Conservation (phyloP, 2,113 vertebrate species). For the Aviceda subcristata region DNA sequence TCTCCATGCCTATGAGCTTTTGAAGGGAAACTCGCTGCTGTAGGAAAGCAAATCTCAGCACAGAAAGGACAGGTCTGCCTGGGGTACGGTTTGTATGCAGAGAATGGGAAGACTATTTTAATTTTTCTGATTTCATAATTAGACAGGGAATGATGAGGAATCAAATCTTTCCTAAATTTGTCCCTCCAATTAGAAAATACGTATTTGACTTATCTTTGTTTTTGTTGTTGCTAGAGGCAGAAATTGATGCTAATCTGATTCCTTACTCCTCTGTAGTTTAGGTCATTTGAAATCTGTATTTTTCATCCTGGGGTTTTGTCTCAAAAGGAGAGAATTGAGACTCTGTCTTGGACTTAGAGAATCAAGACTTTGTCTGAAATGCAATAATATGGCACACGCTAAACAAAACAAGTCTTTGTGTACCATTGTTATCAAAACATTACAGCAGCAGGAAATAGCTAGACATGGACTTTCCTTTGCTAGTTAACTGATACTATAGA, state of each 20-base stretch:
- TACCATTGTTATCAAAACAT: slow-evolving; percentile 42
- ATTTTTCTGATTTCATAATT: not conserved
- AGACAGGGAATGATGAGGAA: not conserved
- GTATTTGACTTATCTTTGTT: not conserved
- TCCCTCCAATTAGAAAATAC: not conserved
- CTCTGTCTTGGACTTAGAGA: slow-evolving; percentile 22
- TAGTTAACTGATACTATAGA: not conserved
- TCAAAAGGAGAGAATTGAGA: not conserved
- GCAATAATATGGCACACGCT: not conserved
- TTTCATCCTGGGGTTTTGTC: not conserved
- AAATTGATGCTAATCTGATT: not conserved
- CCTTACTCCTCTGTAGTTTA: not conserved
- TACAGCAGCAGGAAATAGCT: slow-evolving; percentile 37
- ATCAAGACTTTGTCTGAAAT: slow-evolving; percentile 48
- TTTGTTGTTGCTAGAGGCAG: not conserved
- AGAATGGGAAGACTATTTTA: not conserved
- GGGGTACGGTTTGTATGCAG: not conserved
- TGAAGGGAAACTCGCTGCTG: not conserved
- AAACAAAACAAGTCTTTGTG: slow-evolving; percentile 57
- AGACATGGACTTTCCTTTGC: not conserved
- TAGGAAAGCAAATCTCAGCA: not conserved
- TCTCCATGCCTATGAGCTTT: not conserved
- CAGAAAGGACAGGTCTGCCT: not conserved
- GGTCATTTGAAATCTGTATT: not conserved
- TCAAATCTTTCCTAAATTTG: not conserved